Conservation (phyloP, 2,888 invertebrate genomes). For the Catocala sponsa region DNA sequence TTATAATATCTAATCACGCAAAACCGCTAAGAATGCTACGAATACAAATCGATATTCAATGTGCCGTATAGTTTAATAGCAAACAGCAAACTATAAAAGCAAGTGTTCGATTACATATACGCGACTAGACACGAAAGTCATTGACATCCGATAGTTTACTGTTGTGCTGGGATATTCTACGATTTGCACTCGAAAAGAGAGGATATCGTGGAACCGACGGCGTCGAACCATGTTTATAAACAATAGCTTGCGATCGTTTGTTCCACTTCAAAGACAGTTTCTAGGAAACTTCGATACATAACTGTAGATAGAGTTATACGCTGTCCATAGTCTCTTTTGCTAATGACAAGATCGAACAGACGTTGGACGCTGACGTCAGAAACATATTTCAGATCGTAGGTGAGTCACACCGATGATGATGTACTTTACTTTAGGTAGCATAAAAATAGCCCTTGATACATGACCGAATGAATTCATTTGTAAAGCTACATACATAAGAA, state of each 20-base stretch:
- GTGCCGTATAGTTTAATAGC: conserved; percentile 7
- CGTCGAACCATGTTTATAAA: conserved; percentile 69
- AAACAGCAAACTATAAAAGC: conserved; percentile 24
- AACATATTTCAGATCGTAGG: conserved; percentile 15
- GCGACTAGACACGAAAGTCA: conserved; percentile 52
- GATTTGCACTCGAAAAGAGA: conserved; percentile 48
- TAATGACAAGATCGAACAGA: conserved; percentile 7
- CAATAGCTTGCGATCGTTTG: conserved; percentile 62
- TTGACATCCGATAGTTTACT: conserved; percentile 57
- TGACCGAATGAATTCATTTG: no score
- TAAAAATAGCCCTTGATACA: no score
- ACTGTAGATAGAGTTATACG: conserved; percentile 17
- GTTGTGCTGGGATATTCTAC: conserved; percentile 52
- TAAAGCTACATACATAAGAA: no score
- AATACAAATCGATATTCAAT: conserved; percentile 7
- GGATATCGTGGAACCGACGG: conserved; percentile 31
- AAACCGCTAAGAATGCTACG: conserved; percentile 2
- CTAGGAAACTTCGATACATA: conserved; percentile 50
- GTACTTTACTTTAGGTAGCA: conserved; percentile 4
- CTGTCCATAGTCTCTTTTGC: conserved; percentile 19
- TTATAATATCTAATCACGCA: conserved; percentile 29
- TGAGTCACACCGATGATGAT: conserved; percentile 11
- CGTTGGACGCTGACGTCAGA: conserved; percentile 17
- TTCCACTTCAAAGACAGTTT: conserved; percentile 58
- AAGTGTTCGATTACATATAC: conserved; percentile 27